These are phyloP conservation scores for Drosophila austrosaltans DNA, from an alignment of 2,888 invertebrate genomes.

Conservation along the genomic window DNA sequence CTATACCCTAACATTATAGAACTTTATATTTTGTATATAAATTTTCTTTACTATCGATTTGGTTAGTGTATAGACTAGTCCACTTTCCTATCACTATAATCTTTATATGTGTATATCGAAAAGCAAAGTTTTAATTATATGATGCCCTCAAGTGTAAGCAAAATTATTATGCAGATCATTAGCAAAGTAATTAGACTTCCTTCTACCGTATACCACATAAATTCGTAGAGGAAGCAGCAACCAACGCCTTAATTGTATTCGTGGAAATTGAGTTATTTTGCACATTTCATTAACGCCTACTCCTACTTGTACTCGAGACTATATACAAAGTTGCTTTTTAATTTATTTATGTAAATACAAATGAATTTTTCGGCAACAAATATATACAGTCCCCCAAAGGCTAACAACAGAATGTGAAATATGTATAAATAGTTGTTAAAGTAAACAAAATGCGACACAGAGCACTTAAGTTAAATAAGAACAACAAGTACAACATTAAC, in stretches of 20 bases:
- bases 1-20: neutral
- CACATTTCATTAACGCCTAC: constrained; percentile 48
- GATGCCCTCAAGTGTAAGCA: constrained; percentile 54
- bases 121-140: constrained; percentile 52
- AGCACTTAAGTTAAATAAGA: constrained; percentile 12
- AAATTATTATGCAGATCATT: constrained; percentile 76
- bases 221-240: constrained; percentile 13
- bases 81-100: neutral
- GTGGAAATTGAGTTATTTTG: constrained; percentile 65
- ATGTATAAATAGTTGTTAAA: constrained; percentile 35
- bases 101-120: constrained; percentile 23
- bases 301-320: neutral
- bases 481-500: neutral
- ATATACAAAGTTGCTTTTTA: constrained; percentile 49
- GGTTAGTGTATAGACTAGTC: neutral
- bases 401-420: constrained; percentile 39
- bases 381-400: constrained; percentile 31
- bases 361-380: constrained; percentile 42
- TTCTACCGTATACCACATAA: constrained; percentile 3
- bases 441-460: constrained; percentile 12
- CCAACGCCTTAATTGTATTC: constrained; percentile 58
- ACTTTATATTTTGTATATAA: neutral
- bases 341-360: constrained; percentile 70
- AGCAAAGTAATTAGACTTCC: constrained; percentile 61
- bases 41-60: neutral